A percentile compares a stretch with the other conserved stretches of the same genome.
Conservation (phyloP, 1,140 invertebrate genomes). For the Alviniconcha marisindica region DNA sequence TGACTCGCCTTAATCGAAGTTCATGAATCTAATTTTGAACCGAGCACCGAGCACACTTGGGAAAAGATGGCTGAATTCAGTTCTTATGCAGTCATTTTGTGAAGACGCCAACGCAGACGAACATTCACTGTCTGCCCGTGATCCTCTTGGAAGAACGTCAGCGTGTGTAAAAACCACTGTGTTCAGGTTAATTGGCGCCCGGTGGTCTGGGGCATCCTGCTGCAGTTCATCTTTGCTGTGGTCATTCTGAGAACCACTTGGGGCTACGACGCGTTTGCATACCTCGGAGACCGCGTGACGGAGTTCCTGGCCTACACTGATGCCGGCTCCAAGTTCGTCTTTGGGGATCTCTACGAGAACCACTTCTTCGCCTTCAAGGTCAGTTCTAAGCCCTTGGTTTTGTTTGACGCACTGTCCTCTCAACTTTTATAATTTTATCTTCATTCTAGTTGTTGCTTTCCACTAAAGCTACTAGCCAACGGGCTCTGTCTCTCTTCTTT, state of each 20-base stretch:
- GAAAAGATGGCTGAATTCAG: too few relatives aligned
- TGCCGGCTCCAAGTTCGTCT: slow-evolving; percentile 90
- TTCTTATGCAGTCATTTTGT: too few relatives aligned
- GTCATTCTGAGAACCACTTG: slow-evolving; percentile 89
- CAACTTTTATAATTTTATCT: background rate
- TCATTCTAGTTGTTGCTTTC: too few relatives aligned
- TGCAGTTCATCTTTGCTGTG: slow-evolving; percentile 92
- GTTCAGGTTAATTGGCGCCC: slow-evolving; percentile 73
- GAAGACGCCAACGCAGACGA: too few relatives aligned
- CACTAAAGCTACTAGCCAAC: too few relatives aligned
- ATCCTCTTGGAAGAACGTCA: too few relatives aligned
- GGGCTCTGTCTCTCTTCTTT: too few relatives aligned
- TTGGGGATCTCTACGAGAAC: slow-evolving; percentile 79
- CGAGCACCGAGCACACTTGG: too few relatives aligned
- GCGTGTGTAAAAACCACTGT: background rate
- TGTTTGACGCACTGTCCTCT: background rate
- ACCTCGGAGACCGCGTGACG: slow-evolving; percentile 84
- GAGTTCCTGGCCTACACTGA: slow-evolving; percentile 88
- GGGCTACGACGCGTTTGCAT: slow-evolving; percentile 87
- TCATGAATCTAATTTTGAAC: too few relatives aligned
- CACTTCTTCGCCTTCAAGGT: slow-evolving; percentile 72
- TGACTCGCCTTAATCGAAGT: too few relatives aligned
- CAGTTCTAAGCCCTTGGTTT: background rate
- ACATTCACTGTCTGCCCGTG: background rate
- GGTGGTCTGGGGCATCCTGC: slow-evolving; percentile 82